Conservation (phyloP, 2,888 invertebrate species). For the Patella caerulea region DNA sequence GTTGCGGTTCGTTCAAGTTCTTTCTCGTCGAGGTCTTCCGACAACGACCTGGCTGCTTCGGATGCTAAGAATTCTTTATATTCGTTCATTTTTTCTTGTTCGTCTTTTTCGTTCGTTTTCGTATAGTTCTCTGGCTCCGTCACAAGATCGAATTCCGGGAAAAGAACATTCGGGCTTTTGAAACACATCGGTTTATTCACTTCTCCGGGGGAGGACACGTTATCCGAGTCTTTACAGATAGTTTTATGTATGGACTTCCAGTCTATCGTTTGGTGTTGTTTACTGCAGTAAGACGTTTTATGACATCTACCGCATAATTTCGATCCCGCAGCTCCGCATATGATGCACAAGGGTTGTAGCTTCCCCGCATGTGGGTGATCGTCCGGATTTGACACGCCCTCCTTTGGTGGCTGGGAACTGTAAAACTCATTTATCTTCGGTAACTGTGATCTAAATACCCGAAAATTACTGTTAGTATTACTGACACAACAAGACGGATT, state of each 20-base stretch:
- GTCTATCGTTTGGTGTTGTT: constrained; percentile 86
- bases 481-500: constrained; percentile 80
- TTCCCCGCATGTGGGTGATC: constrained; percentile 35
- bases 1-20: constrained; percentile 81
- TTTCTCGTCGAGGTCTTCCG: constrained; percentile 38
- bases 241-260: constrained; percentile 88
- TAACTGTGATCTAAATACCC: constrained; percentile 86
- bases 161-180: constrained; percentile 39
- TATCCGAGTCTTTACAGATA: constrained; percentile 60
- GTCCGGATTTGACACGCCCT: constrained; percentile 22
- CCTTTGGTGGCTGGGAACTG: constrained; percentile 71
- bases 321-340: constrained; percentile 85
- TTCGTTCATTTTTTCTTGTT: constrained; percentile 74
- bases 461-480: constrained; percentile 78
- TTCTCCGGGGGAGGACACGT: neutral
- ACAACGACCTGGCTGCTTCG: constrained; percentile 26
- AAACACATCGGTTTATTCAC: neutral
- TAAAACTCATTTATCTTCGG: constrained; percentile 85
- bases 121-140: constrained; percentile 57
- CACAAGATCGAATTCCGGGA: constrained; percentile 66
- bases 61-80: constrained; percentile 45
- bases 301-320: constrained; percentile 88
- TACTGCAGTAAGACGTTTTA: constrained; percentile 82
- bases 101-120: constrained; percentile 35
- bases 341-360: constrained; percentile 75